A percentile compares a stretch with the other conserved stretches of the same genome.
Conservation (phyloP, 1,140 invertebrate species). For the Ips nitidus region DNA sequence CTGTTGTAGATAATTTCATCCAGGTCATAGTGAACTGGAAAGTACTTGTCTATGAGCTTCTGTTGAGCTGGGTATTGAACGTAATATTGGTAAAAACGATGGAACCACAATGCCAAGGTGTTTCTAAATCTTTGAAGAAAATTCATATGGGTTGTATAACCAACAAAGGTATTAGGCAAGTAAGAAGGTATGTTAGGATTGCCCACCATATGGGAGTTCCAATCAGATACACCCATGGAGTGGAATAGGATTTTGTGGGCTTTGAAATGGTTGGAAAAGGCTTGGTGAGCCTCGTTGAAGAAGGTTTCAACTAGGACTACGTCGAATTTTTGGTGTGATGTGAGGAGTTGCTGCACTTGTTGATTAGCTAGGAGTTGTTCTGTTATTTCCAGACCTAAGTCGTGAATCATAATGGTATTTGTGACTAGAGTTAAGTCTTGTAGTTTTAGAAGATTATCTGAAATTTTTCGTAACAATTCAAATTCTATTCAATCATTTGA, state of each 20-base stretch:
- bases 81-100: conserved; percentile 16
- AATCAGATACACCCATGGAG: conserved; percentile 20
- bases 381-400: conserved; percentile 4
- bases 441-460: neutral
- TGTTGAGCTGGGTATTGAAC: conserved; percentile 26
- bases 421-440: conserved; percentile 9
- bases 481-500: too few species aligned
- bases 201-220: conserved; percentile 28
- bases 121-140: conserved; percentile 38
- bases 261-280: conserved; percentile 52
- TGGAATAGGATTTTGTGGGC: conserved; percentile 48
- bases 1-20: conserved; percentile 38
- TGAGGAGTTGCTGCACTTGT: conserved; percentile 37
- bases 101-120: conserved; percentile 19
- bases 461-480: neutral
- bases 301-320: conserved; percentile 54
- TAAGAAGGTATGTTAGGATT: conserved; percentile 26
- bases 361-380: conserved; percentile 8
- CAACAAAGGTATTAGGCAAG: conserved; percentile 15
- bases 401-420: conserved; percentile 4
- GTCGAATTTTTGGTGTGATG: conserved; percentile 53
- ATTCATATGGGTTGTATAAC: conserved; percentile 35
- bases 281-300: conserved; percentile 53
- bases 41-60: conserved; percentile 30
- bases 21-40: conserved; percentile 34